Conservation (phyloP, 2,888 invertebrate species). For the Melanostoma mellinum region DNA sequence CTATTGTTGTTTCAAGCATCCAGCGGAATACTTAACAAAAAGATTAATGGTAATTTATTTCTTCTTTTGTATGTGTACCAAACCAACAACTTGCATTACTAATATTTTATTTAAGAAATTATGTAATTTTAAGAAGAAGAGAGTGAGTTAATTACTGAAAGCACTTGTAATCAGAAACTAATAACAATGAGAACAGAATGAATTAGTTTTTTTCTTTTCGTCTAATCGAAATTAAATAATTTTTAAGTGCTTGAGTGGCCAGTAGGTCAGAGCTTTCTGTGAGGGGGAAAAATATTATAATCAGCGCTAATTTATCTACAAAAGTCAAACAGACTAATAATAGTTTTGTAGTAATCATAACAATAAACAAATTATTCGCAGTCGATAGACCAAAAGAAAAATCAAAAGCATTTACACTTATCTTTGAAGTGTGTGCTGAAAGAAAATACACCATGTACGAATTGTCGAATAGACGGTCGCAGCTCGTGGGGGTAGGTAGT, state of each 20-base stretch:
- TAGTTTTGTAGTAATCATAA: conserved; percentile 49
- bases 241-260: not conserved
- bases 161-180: no score
- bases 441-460: conserved; percentile 26
- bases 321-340: conserved; percentile 60
- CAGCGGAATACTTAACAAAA: conserved; percentile 68
- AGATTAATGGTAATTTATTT: conserved; percentile 69
- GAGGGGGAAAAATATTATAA: conserved; percentile 15
- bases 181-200: no score
- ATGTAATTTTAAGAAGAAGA: no score
- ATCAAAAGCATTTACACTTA: conserved; percentile 65
- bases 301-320: conserved; percentile 56
- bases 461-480: conserved; percentile 9
- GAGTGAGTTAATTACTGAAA: no score
- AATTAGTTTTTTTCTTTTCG: not conserved
- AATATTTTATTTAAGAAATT: conserved; percentile 10
- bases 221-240: conserved; percentile 3
- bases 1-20: conserved; percentile 64
- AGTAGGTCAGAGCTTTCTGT: no score
- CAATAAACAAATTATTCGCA: conserved; percentile 58
- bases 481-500: conserved; percentile 1
- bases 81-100: not conserved
- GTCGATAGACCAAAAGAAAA: conserved; percentile 48
- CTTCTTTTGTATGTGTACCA: not conserved
- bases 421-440: conserved; percentile 60